A percentile compares a stretch with the other conserved stretches of the same genome.
Conservation (phyloP, 2,113 vertebrate species). For the Nothobranchius furzeri region DNA sequence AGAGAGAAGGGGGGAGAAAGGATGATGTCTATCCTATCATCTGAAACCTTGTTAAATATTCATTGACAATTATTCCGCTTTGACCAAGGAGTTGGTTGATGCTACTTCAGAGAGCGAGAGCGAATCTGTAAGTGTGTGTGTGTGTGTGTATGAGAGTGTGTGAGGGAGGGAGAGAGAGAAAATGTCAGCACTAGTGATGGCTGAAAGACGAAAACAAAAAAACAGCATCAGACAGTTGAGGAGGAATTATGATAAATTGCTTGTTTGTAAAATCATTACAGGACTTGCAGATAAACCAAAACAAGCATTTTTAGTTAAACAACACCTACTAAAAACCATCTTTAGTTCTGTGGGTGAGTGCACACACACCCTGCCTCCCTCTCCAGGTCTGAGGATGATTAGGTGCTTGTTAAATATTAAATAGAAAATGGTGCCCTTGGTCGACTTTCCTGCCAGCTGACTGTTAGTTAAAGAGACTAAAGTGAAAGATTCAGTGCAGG, state of each 20-base stretch:
- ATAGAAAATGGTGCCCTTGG: slow-evolving; percentile 52
- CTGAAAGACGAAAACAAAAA: slow-evolving; percentile 26
- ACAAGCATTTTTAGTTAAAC: slow-evolving; percentile 29
- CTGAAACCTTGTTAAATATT: slow-evolving; percentile 84
- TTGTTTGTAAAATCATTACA: slow-evolving; percentile 65
- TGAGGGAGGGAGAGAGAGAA: neutral
- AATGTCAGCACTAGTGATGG: slow-evolving; percentile 15
- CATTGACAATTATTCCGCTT: slow-evolving; percentile 84
- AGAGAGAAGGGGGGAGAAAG: slow-evolving; percentile 33
- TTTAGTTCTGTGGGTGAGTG: neutral
- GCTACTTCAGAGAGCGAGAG: slow-evolving; percentile 44
- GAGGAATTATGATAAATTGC: slow-evolving; percentile 63
- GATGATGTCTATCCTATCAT: slow-evolving; percentile 74
- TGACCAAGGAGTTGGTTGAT: slow-evolving; percentile 77
- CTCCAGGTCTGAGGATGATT: slow-evolving; percentile 34
- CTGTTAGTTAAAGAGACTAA: slow-evolving; percentile 27
- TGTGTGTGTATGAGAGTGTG: slow-evolving; percentile 18
- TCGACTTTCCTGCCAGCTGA: slow-evolving; percentile 29
- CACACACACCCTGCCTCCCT: slow-evolving; percentile 16
- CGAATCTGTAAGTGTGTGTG: slow-evolving; percentile 28
- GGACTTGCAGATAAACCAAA: slow-evolving; percentile 44
- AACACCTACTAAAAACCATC: slow-evolving; percentile 7
- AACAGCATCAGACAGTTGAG: slow-evolving; percentile 50
- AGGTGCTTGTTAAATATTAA: slow-evolving; percentile 53
- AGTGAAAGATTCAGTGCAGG: slow-evolving; percentile 15